Evolutionary conservation across 2,888 invertebrate species (phyloP).

Genomic region (Drosophila nr. perissopoda): DNA sequence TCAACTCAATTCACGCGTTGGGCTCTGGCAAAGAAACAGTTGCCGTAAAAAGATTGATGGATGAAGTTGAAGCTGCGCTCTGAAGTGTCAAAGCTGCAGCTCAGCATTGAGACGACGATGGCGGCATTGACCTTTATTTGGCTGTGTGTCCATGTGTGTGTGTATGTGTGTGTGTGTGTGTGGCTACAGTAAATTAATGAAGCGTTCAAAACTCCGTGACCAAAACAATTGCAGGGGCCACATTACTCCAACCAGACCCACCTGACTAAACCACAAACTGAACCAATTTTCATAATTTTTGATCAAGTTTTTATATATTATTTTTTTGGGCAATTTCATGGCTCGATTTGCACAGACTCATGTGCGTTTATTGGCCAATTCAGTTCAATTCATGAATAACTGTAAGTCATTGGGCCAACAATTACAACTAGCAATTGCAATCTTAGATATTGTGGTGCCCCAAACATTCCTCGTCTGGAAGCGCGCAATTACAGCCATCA

Average conservation of each 20-base stretch:
- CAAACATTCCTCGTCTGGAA: constrained; percentile 44
- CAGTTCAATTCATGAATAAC: constrained; percentile 58
- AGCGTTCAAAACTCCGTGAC: constrained; percentile 20
- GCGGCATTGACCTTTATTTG: constrained; percentile 74
- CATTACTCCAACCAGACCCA: constrained; percentile 18
- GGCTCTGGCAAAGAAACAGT: constrained; percentile 6
- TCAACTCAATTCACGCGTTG: neutral
- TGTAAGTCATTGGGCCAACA: constrained; percentile 51
- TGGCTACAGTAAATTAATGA: constrained; percentile 45
- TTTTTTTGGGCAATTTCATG: constrained; percentile 50
- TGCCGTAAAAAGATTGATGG: constrained; percentile 62
- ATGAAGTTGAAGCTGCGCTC: constrained; percentile 41
- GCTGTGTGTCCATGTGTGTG: neutral
- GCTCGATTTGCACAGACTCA: constrained; percentile 63
- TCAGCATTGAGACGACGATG: constrained; percentile 38
- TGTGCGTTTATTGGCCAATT: constrained; percentile 49
- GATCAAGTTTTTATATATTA: neutral
- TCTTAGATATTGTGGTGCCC: constrained; percentile 11
- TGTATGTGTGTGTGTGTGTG: neutral
- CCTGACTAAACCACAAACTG: constrained; percentile 44
- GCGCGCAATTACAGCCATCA: constrained; percentile 40
- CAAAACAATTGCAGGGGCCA: constrained; percentile 48
- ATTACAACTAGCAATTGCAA: constrained; percentile 13
- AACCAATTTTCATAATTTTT: constrained; percentile 57
- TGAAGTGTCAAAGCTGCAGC: constrained; percentile 66